Evolutionary conservation across 2,113 vertebrate species (phyloP).

Genomic region (Vicugna pacos): DNA sequence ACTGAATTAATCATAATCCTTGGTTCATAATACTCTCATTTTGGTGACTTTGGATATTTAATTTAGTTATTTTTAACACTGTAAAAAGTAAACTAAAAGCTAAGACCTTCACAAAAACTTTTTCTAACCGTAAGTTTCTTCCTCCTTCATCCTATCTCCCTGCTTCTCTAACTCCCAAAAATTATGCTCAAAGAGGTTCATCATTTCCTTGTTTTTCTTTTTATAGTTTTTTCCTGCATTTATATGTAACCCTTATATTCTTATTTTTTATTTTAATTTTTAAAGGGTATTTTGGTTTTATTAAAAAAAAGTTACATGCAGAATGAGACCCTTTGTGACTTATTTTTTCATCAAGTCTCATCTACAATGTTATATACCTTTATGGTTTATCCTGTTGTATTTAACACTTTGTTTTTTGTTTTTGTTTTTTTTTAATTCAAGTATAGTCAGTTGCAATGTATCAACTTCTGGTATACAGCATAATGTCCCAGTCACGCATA

Average conservation of each 20-base stretch:
- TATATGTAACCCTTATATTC: neutral
- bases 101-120: constrained; percentile 23
- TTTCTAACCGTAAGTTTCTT: neutral
- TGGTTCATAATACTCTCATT: neutral
- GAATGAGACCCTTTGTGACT: neutral
- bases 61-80: neutral
- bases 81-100: constrained; percentile 33
- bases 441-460: no score
- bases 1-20: neutral
- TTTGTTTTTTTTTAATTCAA: no score
- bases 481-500: no score
- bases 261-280: constrained; percentile 30
- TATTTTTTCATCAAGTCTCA: constrained; percentile 17
- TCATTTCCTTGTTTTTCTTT: neutral
- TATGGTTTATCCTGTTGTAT: neutral
- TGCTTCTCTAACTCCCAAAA: neutral
- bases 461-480: no score
- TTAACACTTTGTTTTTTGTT: neutral
- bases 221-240: neutral
- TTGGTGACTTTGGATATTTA: constrained; percentile 1
- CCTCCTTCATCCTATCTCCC: neutral
- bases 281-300: constrained; percentile 15
- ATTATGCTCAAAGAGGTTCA: neutral
- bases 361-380: neutral
- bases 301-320: neutral